phyloP scores from a whole-genome alignment of 2,797 vertebrate species.

The Brachymystax lenok region DNA sequence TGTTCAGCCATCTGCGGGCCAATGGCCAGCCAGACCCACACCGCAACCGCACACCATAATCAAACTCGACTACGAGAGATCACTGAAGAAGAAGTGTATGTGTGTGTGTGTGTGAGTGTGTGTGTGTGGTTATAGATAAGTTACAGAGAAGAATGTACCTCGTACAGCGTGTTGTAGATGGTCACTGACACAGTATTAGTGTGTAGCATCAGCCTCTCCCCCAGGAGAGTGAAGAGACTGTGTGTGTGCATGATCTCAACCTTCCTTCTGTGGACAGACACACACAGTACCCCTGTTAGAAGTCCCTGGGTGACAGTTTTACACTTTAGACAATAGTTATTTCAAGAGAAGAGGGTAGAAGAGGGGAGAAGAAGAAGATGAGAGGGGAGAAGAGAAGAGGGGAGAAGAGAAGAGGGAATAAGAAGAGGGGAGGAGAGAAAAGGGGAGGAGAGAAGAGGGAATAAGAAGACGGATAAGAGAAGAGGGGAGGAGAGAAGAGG shows the following conservation, averaged over 20 bases:
- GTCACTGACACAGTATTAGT: slow-evolving; percentile 90
- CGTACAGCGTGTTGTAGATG: slow-evolving; percentile 94
- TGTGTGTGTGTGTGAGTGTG: too few species aligned
- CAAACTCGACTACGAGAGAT: background rate
- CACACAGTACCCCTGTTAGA: slow-evolving; percentile 53
- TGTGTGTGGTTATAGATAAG: background rate
- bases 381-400: too few species aligned
- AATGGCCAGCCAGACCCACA: background rate
- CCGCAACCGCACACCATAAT: background rate
- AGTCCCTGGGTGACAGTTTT: background rate
- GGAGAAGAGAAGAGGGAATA: too few species aligned
- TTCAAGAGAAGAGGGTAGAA: background rate
- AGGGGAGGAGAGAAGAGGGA: too few species aligned
- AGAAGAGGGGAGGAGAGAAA: too few species aligned
- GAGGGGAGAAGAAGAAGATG: too few species aligned
- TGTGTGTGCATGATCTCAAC: slow-evolving; percentile 98
- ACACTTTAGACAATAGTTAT: background rate
- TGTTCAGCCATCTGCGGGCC: background rate
- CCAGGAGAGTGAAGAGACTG: slow-evolving; percentile 94
- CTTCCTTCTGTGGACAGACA: slow-evolving; percentile 81
- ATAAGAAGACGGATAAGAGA: too few species aligned
- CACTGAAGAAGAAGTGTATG: background rate
- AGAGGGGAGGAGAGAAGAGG: too few species aligned
- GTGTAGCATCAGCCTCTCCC: slow-evolving; percentile 91
- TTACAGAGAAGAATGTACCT: slow-evolving; percentile 72